Evolutionary conservation across 2,888 invertebrate genomes (phyloP).

Genomic region (Morpho helenor): DNA sequence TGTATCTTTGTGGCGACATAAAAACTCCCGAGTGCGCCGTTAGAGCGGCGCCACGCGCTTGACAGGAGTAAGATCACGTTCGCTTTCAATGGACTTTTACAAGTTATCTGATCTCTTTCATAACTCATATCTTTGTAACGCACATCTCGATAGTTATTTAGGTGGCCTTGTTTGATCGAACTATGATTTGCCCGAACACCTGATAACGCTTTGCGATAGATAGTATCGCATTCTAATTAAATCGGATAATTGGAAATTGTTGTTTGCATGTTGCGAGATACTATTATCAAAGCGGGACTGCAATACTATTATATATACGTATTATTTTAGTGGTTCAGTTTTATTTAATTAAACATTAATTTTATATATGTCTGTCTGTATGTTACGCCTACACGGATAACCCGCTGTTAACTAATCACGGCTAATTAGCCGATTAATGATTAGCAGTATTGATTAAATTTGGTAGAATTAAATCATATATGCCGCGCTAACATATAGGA

Average conservation of each 20-base stretch:
- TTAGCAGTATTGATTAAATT: too few relatives aligned
- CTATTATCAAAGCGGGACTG: background rate
- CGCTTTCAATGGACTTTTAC: slow-evolving; percentile 50
- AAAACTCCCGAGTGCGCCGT: slow-evolving; percentile 10
- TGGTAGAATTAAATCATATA: too few relatives aligned
- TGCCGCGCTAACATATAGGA: too few relatives aligned
- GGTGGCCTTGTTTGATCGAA: slow-evolving; percentile 50
- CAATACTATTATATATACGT: too few relatives aligned
- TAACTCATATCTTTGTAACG: slow-evolving; percentile 50
- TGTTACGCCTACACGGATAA: too few relatives aligned
- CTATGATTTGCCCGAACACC: slow-evolving; percentile 44
- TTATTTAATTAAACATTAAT: too few relatives aligned
- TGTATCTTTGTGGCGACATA: slow-evolving; percentile 1
- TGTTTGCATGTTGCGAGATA: slow-evolving; percentile 11
- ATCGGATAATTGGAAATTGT: slow-evolving; percentile 17
- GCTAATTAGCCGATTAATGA: too few relatives aligned
- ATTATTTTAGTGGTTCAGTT: too few relatives aligned
- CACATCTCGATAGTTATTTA: slow-evolving; percentile 45
- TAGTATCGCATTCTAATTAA: slow-evolving; percentile 21
- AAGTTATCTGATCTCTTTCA: slow-evolving; percentile 69
- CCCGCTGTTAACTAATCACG: too few relatives aligned
- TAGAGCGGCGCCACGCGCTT: slow-evolving; percentile 30
- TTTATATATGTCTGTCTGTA: too few relatives aligned
- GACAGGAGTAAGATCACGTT: slow-evolving; percentile 46
- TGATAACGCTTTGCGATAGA: slow-evolving; percentile 26